phyloP scores from a whole-genome alignment of 2,113 vertebrate genomes.

The Oplegnathus fasciatus region DNA sequence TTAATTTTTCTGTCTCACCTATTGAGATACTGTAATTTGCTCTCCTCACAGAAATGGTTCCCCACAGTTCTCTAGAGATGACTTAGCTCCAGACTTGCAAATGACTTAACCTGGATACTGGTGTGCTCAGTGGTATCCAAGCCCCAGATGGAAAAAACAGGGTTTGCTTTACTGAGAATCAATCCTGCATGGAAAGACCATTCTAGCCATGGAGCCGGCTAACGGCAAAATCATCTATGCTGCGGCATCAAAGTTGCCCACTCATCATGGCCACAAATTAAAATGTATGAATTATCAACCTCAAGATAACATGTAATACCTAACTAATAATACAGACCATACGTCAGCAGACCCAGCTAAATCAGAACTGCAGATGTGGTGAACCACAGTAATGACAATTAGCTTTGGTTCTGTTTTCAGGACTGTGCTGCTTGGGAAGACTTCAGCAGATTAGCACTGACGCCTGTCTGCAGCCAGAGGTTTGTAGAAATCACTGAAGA shows the following conservation, averaged over 20 bases:
- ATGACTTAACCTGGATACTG: slow-evolving; percentile 61
- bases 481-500: slow-evolving; percentile 57
- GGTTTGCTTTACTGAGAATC: slow-evolving; percentile 45
- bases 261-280: slow-evolving; percentile 78
- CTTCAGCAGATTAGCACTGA: slow-evolving; percentile 68
- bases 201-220: slow-evolving; percentile 43
- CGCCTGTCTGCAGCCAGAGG: slow-evolving; percentile 68
- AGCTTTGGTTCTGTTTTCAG: slow-evolving; percentile 66
- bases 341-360: slow-evolving; percentile 63
- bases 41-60: slow-evolving; percentile 33
- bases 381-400: slow-evolving; percentile 75
- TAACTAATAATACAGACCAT: slow-evolving; percentile 68
- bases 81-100: slow-evolving; percentile 38
- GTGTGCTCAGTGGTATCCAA: slow-evolving; percentile 35
- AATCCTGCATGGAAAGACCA: slow-evolving; percentile 64
- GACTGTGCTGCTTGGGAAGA: slow-evolving; percentile 43
- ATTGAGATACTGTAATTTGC: slow-evolving; percentile 27
- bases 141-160: slow-evolving; percentile 57
- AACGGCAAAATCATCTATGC: slow-evolving; percentile 61
- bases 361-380: slow-evolving; percentile 75
- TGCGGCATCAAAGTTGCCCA: slow-evolving; percentile 71
- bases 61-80: slow-evolving; percentile 35
- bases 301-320: slow-evolving; percentile 70
- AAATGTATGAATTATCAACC: slow-evolving; percentile 79
- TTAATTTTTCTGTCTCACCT: slow-evolving; percentile 18